A percentile compares a stretch with the other conserved stretches of the same genome.
These are phyloP conservation scores for Helicoverpa zea DNA, from an alignment of 1,140 invertebrate genomes.

Conservation along the genomic window DNA sequence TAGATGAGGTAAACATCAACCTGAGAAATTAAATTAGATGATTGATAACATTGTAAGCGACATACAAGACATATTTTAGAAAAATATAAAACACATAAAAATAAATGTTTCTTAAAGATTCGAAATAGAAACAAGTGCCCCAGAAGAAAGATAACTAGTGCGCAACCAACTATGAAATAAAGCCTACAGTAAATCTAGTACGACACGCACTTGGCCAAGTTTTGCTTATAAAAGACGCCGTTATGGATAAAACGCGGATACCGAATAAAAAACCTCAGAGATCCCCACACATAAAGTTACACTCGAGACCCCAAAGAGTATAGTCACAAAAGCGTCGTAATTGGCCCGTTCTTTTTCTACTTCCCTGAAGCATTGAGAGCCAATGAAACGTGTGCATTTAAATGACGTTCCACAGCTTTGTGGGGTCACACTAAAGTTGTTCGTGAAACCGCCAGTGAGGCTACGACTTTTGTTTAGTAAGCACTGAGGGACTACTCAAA, in stretches of 20 bases:
- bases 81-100: background rate
- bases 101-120: background rate
- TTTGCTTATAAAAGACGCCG: conserved; percentile 44
- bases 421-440: conserved; percentile 85
- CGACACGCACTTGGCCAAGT: conserved; percentile 29
- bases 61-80: background rate
- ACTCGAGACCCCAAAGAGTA: conserved; percentile 82
- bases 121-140: background rate
- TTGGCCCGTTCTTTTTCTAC: conserved; percentile 86
- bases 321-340: conserved; percentile 85
- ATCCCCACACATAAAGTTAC: conserved; percentile 80
- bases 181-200: conserved; percentile 38
- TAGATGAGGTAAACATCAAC: too few species aligned
- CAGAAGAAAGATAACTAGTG: background rate
- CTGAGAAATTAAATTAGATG: too few species aligned
- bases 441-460: conserved; percentile 77
- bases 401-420: conserved; percentile 86
- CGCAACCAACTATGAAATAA: background rate
- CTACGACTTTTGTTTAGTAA: conserved; percentile 78
- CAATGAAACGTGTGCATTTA: conserved; percentile 87
- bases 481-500: conserved; percentile 76
- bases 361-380: conserved; percentile 85
- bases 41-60: too few species aligned
- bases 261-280: conserved; percentile 70
- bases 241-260: conserved; percentile 50